phyloP scores from a whole-genome alignment of 2,888 invertebrate species.

The Merodon equestris region DNA sequence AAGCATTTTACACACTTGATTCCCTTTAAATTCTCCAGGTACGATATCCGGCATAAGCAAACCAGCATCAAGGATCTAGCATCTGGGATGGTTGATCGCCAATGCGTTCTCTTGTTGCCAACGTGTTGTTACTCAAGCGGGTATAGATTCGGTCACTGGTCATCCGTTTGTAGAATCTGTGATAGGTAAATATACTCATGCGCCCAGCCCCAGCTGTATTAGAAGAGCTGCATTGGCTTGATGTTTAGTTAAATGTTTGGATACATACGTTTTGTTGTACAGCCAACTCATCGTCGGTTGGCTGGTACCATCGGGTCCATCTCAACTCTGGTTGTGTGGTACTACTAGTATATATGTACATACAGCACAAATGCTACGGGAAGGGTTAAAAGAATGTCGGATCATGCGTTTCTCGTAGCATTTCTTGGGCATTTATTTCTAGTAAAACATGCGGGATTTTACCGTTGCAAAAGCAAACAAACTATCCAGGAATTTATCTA shows the following conservation, averaged over 20 bases:
- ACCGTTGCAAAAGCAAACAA: slow-evolving; percentile 66
- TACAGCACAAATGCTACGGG: not conserved
- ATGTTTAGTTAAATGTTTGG: slow-evolving; percentile 55
- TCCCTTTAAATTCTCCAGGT: not conserved
- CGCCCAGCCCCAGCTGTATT: slow-evolving; percentile 9
- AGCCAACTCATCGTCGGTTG: slow-evolving; percentile 35
- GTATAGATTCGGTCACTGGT: slow-evolving; percentile 51
- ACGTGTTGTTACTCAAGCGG: slow-evolving; percentile 24
- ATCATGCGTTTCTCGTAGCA: slow-evolving; percentile 25
- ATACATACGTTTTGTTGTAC: slow-evolving; percentile 49
- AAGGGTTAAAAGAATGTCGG: slow-evolving; percentile 4
- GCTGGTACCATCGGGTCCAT: slow-evolving; percentile 8
- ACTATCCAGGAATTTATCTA: slow-evolving; percentile 1
- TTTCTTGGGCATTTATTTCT: slow-evolving; percentile 55
- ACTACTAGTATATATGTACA: not conserved
- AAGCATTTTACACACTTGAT: no score
- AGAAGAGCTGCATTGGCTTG: slow-evolving; percentile 22
- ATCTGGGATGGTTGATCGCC: slow-evolving; percentile 18
- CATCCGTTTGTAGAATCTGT: slow-evolving; percentile 42
- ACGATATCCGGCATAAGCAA: no score
- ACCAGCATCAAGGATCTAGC: not conserved
- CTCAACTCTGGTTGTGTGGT: slow-evolving; percentile 14
- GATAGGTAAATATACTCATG: slow-evolving; percentile 28
- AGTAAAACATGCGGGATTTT: slow-evolving; percentile 56
- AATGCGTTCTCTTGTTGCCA: slow-evolving; percentile 39